Evolutionary conservation across 2,797 vertebrate species (phyloP).

Genomic region (Bovichtus diacanthus): DNA sequence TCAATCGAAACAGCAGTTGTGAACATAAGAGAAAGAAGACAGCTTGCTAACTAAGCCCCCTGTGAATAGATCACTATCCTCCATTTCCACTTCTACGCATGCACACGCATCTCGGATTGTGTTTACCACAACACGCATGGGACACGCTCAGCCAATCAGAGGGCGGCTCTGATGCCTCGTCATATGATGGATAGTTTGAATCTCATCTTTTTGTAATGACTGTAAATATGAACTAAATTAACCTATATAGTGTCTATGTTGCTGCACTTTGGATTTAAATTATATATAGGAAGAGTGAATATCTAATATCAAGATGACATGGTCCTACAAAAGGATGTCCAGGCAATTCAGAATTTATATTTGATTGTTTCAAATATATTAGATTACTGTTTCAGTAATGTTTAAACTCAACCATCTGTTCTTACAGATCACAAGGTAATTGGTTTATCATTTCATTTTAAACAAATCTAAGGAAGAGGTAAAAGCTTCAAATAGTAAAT

Average conservation of each 20-base stretch:
- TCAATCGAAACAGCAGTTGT: not conserved
- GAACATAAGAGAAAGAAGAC: conserved; percentile 11
- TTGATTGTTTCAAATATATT: not conserved
- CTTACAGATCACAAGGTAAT: not conserved
- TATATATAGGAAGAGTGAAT: no score
- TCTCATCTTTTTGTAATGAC: not conserved
- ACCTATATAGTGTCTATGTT: not conserved
- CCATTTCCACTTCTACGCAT: conserved; percentile 75
- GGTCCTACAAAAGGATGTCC: not conserved
- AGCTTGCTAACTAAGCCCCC: conserved; percentile 54
- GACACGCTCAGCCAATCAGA: conserved; percentile 77
- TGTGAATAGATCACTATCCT: conserved; percentile 52
- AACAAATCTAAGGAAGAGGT: not conserved
- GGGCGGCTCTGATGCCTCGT: not conserved
- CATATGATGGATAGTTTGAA: not conserved
- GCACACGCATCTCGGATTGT: conserved; percentile 66
- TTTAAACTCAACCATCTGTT: not conserved
- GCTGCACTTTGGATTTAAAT: not conserved
- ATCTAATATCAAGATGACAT: not conserved
- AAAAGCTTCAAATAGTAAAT: not conserved
- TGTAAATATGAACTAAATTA: not conserved
- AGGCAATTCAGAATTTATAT: not conserved
- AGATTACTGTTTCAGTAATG: not conserved
- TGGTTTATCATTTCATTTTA: not conserved
- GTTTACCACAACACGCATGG: conserved; percentile 83